phyloP scores from a whole-genome alignment of 2,113 vertebrate species.

The Opisthocomus hoazin region DNA sequence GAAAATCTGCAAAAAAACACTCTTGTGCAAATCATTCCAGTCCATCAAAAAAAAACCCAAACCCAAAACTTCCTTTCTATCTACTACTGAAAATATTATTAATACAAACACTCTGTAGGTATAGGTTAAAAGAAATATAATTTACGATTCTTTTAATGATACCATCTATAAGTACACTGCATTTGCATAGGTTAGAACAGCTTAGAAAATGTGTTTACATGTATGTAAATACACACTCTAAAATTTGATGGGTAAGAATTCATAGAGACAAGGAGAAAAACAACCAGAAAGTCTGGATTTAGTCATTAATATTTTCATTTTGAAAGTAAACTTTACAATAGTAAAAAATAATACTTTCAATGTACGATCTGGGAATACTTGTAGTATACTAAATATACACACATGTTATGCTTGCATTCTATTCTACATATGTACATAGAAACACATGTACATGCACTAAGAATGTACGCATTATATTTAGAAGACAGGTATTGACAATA shows the following conservation, averaged over 20 bases:
- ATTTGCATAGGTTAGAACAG: background rate
- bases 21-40: background rate
- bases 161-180: background rate
- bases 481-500: background rate
- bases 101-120: background rate
- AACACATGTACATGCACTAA: background rate
- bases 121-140: background rate
- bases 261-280: background rate
- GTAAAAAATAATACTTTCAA: background rate
- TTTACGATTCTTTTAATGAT: background rate
- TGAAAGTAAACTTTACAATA: background rate
- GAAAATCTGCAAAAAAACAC: background rate
- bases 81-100: background rate
- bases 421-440: background rate
- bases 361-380: background rate
- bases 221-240: background rate
- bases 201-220: background rate
- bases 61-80: background rate
- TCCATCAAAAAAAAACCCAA: background rate
- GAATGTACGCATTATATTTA: background rate
- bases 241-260: background rate
- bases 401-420: background rate
- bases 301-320: background rate
- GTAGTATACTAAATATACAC: background rate
- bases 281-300: background rate